Evolutionary conservation across 2,113 vertebrate species (phyloP).

Genomic region (Menidia beryllina): DNA sequence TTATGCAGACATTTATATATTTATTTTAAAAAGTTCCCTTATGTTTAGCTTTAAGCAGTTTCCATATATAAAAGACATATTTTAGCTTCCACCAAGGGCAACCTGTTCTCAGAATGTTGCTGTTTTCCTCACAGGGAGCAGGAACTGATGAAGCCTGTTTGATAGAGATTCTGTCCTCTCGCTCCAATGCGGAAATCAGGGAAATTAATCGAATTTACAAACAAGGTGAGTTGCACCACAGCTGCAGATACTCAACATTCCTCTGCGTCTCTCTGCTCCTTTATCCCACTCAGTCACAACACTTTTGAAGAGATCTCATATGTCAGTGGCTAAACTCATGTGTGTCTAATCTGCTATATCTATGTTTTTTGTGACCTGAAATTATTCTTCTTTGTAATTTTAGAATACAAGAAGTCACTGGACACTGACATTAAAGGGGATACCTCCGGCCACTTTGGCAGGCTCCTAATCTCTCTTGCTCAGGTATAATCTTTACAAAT

Average conservation of each 20-base stretch:
- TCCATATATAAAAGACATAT: background rate
- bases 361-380: background rate
- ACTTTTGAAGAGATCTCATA: background rate
- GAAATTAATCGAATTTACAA: constrained; percentile 90
- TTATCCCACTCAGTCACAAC: constrained; percentile 14
- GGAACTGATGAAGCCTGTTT: constrained; percentile 97
- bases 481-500: constrained; percentile 87
- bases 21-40: too few species aligned
- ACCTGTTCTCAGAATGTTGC: constrained; percentile 11
- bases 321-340: background rate
- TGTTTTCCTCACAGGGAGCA: constrained; percentile 84
- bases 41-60: too few species aligned
- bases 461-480: constrained; percentile 92
- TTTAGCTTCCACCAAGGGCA: background rate
- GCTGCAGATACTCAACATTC: background rate
- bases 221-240: constrained; percentile 82
- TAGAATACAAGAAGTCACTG: constrained; percentile 92
- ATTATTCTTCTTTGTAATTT: constrained; percentile 44
- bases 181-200: constrained; percentile 90
- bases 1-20: background rate
- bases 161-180: constrained; percentile 95
- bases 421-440: constrained; percentile 93
- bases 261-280: background rate
- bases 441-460: constrained; percentile 95
- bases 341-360: too few species aligned